Percentiles rank a stretch among this genome's conserved stretches.
These are phyloP conservation scores for Drosophila nikananu DNA, from an alignment of 1,140 invertebrate species.

Conservation along the genomic window DNA sequence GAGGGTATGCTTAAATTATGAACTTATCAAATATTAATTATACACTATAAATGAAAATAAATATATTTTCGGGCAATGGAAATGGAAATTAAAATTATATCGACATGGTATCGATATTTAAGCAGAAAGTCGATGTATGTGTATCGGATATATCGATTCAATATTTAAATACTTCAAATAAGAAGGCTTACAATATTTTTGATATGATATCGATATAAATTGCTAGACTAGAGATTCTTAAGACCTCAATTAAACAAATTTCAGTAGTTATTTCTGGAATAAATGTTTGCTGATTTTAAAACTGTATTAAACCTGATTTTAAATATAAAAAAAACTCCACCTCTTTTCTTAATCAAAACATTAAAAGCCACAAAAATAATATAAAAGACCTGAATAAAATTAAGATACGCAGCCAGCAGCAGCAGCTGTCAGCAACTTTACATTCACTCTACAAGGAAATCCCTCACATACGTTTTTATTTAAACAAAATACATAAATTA, in stretches of 20 bases:
- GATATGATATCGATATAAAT: background rate
- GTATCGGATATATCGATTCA: too few relatives aligned
- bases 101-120: too few relatives aligned
- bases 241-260: background rate
- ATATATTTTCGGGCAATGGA: background rate
- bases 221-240: too few relatives aligned
- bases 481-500: constrained; percentile 17
- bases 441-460: constrained; percentile 21
- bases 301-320: constrained; percentile 6
- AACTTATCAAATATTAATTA: background rate
- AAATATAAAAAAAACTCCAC: constrained; percentile 3
- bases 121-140: too few relatives aligned
- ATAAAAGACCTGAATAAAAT: constrained; percentile 28
- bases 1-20: constrained; percentile 8
- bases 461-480: background rate
- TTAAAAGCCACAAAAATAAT: constrained; percentile 23
- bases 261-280: background rate
- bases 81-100: background rate
- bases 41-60: background rate
- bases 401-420: constrained; percentile 9
- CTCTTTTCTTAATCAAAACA: constrained; percentile 17
- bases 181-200: too few relatives aligned
- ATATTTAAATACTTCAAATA: too few relatives aligned
- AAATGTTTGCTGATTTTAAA: background rate
- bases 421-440: constrained; percentile 30